A percentile compares a stretch with the other conserved stretches of the same genome.
Evolutionary conservation across 2,113 vertebrate species (phyloP).

Genomic region (Onychorhynchus coronatus): DNA sequence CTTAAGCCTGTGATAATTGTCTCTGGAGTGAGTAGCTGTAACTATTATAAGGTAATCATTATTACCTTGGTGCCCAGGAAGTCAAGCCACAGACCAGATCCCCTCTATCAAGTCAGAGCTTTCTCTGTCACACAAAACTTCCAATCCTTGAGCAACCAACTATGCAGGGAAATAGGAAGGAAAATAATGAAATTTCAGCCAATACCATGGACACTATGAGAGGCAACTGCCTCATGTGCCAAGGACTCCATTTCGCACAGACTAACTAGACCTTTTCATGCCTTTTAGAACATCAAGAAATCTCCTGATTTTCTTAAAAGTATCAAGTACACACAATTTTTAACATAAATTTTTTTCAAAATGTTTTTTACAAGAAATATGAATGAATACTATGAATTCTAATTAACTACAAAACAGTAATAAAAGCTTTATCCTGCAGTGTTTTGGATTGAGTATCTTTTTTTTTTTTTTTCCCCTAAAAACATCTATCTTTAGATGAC

Average conservation of each 20-base stretch:
- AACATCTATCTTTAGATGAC: background rate
- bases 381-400: background rate
- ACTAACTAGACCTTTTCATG: background rate
- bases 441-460: background rate
- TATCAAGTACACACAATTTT: background rate
- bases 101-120: background rate
- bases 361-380: background rate
- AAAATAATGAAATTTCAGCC: background rate
- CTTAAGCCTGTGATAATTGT: background rate
- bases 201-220: fast-evolving
- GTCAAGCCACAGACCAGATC: background rate
- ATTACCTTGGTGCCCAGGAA: background rate
- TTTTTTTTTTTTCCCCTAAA: background rate
- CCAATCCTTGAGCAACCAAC: background rate
- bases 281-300: background rate
- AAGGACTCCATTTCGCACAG: background rate
- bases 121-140: background rate
- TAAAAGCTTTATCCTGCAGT: background rate
- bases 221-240: background rate
- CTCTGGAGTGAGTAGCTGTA: background rate
- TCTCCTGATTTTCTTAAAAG: background rate
- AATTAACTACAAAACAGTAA: background rate
- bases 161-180: background rate
- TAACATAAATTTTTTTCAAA: background rate
- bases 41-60: background rate